phyloP scores from a whole-genome alignment of 1,140 invertebrate genomes.

The Paralvinella palmiformis region DNA sequence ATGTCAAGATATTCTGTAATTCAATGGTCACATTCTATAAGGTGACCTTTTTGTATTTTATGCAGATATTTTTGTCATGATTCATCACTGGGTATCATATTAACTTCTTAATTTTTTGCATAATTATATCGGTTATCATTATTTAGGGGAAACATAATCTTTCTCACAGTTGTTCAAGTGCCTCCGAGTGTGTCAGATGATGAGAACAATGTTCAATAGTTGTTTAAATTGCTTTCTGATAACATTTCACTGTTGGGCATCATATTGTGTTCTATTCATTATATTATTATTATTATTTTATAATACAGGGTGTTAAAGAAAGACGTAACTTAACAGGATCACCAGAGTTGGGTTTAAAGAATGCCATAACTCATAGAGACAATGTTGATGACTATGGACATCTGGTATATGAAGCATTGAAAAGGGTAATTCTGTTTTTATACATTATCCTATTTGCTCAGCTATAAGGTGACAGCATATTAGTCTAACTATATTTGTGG shows the following conservation, averaged over 20 bases:
- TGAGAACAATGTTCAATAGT: too few species aligned
- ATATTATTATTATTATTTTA: background rate
- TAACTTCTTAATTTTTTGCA: too few species aligned
- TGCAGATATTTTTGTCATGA: too few species aligned
- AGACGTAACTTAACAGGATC: slow-evolving; percentile 59
- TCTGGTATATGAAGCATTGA: slow-evolving; percentile 59
- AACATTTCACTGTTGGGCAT: background rate
- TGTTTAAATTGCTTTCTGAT: background rate
- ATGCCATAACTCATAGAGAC: slow-evolving; percentile 59
- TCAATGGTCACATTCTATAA: too few species aligned
- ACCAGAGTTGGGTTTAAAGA: slow-evolving; percentile 62
- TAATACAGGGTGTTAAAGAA: slow-evolving; percentile 54
- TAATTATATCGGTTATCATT: background rate
- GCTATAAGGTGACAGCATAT: too few species aligned
- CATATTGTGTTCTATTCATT: background rate
- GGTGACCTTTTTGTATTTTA: too few species aligned
- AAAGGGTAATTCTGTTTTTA: too few species aligned
- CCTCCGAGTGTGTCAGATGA: background rate
- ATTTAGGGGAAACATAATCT: background rate
- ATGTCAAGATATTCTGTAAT: too few species aligned
- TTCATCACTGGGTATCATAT: too few species aligned
- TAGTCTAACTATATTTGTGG: too few species aligned
- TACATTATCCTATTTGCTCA: too few species aligned
- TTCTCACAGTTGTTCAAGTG: background rate
- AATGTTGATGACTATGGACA: slow-evolving; percentile 63